These are phyloP conservation scores for Amazona vittata DNA, from an alignment of 2,113 vertebrate species.

Conservation along the genomic window DNA sequence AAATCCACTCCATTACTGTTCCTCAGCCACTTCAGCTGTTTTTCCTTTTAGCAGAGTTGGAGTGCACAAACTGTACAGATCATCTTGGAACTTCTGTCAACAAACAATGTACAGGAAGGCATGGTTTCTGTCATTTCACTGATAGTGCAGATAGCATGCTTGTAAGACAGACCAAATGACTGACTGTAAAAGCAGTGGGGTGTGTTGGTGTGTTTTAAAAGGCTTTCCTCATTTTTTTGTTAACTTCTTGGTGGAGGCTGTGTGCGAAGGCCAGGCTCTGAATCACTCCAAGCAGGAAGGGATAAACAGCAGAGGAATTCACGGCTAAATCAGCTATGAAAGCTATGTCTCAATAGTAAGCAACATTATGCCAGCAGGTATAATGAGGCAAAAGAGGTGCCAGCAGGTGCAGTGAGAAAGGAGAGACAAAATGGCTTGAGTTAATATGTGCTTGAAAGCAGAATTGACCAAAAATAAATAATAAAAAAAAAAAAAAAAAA, in stretches of 20 bases:
- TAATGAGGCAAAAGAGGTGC: background rate
- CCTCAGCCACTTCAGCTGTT: accelerated
- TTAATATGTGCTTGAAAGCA: background rate
- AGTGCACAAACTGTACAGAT: background rate
- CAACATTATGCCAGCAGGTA: background rate
- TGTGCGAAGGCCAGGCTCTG: background rate
- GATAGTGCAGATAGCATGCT: background rate
- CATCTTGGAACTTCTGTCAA: background rate
- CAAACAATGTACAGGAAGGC: background rate
- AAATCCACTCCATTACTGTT: background rate
- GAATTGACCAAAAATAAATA: background rate
- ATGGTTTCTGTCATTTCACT: background rate
- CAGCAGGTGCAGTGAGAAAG: background rate
- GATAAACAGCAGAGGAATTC: background rate
- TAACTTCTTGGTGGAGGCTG: background rate
- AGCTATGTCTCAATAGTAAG: background rate
- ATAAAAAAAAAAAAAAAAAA: background rate
- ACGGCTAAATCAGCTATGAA: background rate
- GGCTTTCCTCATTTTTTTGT: background rate
- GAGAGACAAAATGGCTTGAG: background rate
- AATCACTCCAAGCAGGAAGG: background rate
- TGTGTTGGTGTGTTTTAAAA: background rate
- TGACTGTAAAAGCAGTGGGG: accelerated
- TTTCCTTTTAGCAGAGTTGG: background rate
- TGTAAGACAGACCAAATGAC: background rate